These are phyloP conservation scores for Drosophila triauraria DNA, from an alignment of 1,140 invertebrate genomes.

Conservation along the genomic window DNA sequence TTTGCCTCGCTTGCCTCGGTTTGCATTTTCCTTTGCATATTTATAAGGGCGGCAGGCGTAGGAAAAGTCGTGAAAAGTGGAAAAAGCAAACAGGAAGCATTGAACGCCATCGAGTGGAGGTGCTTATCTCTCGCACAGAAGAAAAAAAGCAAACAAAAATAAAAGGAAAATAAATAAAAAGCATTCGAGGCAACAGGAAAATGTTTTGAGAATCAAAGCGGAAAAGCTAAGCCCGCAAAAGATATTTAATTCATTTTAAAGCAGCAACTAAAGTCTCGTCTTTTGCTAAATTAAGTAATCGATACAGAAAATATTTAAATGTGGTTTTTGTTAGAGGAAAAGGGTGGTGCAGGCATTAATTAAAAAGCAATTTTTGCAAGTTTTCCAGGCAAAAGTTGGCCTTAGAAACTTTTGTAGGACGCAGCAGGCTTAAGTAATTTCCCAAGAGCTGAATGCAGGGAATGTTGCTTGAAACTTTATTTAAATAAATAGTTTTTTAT, in stretches of 20 bases:
- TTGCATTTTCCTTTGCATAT: conserved; percentile 78
- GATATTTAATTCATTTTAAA: conserved; percentile 15
- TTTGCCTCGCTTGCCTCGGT: conserved; percentile 53
- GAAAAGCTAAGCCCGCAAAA: conserved; percentile 8
- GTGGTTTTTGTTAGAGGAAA: neutral
- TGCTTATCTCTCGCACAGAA: conserved; percentile 32
- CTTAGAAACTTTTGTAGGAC: too few relatives aligned
- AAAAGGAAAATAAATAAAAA: neutral
- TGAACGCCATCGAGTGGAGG: conserved; percentile 35
- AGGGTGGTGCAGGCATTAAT: neutral
- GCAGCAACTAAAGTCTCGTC: neutral
- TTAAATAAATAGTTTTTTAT: neutral
- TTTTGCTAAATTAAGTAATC: neutral
- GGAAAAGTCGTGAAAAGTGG: conserved; percentile 6
- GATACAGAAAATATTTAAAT: neutral
- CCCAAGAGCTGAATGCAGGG: too few relatives aligned
- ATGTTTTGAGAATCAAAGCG: conserved; percentile 6
- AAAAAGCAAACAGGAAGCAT: conserved; percentile 23
- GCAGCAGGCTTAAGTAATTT: too few relatives aligned
- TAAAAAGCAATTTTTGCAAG: neutral
- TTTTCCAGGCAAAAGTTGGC: too few relatives aligned
- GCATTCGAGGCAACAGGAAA: neutral
- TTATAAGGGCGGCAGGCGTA: conserved; percentile 59
- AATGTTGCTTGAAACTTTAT: too few relatives aligned
- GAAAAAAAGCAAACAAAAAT: neutral